Percentiles rank a stretch among this genome's conserved stretches.
Conservation (phyloP, 2,113 vertebrate genomes). For the Suncus etruscus region DNA sequence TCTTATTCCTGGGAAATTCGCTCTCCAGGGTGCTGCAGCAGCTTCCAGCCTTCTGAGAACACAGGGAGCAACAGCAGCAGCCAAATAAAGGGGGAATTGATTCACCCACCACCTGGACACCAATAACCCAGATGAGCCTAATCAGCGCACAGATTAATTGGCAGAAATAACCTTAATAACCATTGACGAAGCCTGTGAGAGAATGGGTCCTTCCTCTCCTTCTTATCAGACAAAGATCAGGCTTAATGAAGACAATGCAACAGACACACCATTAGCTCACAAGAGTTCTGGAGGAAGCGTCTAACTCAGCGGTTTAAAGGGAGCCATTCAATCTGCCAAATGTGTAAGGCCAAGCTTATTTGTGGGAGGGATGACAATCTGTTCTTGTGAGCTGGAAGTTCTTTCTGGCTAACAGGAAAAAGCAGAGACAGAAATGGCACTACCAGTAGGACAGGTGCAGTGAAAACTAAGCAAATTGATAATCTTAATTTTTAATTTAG, state of each 20-base stretch:
- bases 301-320: conserved; percentile 60
- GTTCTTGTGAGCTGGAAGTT: conserved; percentile 78
- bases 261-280: conserved; percentile 53
- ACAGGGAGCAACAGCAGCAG: conserved; percentile 30
- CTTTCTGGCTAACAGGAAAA: conserved; percentile 73
- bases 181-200: conserved; percentile 41
- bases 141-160: conserved; percentile 76
- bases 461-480: conserved; percentile 81
- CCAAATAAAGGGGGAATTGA: conserved; percentile 69
- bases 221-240: conserved; percentile 47
- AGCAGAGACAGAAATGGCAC: conserved; percentile 73
- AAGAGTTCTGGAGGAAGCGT: conserved; percentile 70
- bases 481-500: conserved; percentile 81
- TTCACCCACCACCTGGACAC: conserved; percentile 77
- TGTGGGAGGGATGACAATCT: conserved; percentile 81
- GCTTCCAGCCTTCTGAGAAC: conserved; percentile 60
- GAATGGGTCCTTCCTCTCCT: conserved; percentile 49
- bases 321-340: conserved; percentile 75
- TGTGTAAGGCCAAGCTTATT: conserved; percentile 63
- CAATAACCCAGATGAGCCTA: conserved; percentile 73
- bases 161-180: conserved; percentile 70
- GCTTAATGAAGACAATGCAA: conserved; percentile 66
- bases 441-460: conserved; percentile 81
- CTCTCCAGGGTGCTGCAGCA: conserved; percentile 8
- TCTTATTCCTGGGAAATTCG: conserved; percentile 32